Evolutionary conservation across 2,797 vertebrate species (phyloP), one percentile per base, ranked within the genome.

Genomic region (Chloroceryle amazona): DNA sequence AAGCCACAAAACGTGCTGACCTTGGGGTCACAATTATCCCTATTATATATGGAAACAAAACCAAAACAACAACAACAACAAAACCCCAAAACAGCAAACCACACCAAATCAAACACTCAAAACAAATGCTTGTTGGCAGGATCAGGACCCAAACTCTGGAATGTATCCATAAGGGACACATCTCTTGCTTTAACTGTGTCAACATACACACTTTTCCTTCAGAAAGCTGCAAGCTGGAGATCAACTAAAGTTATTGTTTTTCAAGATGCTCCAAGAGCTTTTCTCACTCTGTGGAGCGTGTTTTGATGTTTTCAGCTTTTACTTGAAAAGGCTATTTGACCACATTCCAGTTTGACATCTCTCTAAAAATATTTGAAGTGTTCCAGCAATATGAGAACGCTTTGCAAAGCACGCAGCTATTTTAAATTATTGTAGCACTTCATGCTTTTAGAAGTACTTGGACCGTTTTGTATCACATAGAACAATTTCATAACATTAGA

Each of bases 241-340:
- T 31, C 37, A 92, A 49, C 81, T 79, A 78, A 66, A 80, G 52
- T 47, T 7, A 1, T 13, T 52, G 1, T 41, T 91, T 87, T 44
- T 49, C 29, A 23, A 29, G 80, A 35, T 3, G 9, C 33, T 91
- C 55, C 28, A 81, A 76, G 63, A 61, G 62, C 58, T 90, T 79
- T 47, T 51, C 63, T 60, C n/a, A 13, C 19, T 57, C 41, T 33
- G 25, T 37, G 19, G 49, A 55, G 62, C 63, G 39, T 67, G 62
- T 80, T 94, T 91, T 91, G 80, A 71, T 41, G 61, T 72, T 61
- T 82, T 7, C 58, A 6, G 21, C 82, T 93, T 91, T 67, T 55
- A 72, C 23, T 29, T 96, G 73, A 86, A 81, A 89, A 81, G 74
- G 21, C 39, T 80, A 10, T 93, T 76, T 61, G 75, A 74, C 86